Base-by-base conservation (phyloP, 2,888 invertebrate species). In the Diploptera punctata region DNA sequence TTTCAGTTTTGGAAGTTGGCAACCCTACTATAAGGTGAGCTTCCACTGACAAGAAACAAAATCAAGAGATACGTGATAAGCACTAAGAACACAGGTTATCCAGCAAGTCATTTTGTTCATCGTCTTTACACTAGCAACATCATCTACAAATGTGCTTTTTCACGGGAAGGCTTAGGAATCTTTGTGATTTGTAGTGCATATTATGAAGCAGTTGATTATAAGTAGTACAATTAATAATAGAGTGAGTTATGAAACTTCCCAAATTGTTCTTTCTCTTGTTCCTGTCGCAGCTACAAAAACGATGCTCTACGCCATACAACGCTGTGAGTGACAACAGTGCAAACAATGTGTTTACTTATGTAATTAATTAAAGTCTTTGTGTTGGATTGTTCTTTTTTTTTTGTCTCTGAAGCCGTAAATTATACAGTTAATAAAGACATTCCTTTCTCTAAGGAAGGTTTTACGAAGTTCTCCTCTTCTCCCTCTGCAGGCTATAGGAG, bases 121-220 rank as follows among this genome's bases (percentile, higher is more conserved):
- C 21, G 19, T 47, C 44, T 44, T 47, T n/a, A 47, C 65, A 65
- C 65, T 65, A 44, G 70, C 29, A 29, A 70, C 70, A 70, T 44
- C 69, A 60, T 61, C 70, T 70, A 70, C 43, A 61, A 70, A 62
- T 47, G 44, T 70, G 47, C 61, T 69, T 19, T 61, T 31, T 62
- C 62, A 60, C 16, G 43, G 62, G 33, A 62, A 62, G 62, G 62
- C 62, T 65, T 47, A 65, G 47, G 65, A 65, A 65, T 65, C 65
- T 24, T 43, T 24, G n/a, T 57, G 57, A 65, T 26, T 26, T 65
- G 65, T 65, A 47, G 65, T 65, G 65, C 65, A 65, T 65, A 65
- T 29, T 57, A 31, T 26, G 29, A 65, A 65, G 65, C 65, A 47
- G 65, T 47, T 65, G 47, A 47, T 24, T 61, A 65, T 65, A 54